Percentiles rank a stretch among this genome's conserved stretches.
Conservation (phyloP, 2,888 invertebrate species). For the Linnaemya tessellans region DNA sequence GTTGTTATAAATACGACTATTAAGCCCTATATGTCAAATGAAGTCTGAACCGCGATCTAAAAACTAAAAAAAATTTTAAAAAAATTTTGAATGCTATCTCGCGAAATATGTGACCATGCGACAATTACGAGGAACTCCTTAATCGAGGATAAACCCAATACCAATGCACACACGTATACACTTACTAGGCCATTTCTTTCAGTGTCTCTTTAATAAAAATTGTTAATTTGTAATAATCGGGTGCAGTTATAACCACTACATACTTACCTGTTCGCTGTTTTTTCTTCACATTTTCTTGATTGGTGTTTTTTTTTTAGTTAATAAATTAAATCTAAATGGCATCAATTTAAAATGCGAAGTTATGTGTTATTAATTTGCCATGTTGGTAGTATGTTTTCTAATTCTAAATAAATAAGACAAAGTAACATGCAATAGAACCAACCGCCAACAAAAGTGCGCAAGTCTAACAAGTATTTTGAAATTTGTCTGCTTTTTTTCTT, state of each 20-base stretch:
- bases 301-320: slow-evolving; percentile 56
- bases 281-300: slow-evolving; percentile 36
- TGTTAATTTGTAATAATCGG: slow-evolving; percentile 61
- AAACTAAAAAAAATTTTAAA: too few relatives aligned
- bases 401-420: slow-evolving; percentile 34
- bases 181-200: background rate
- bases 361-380: slow-evolving; percentile 64
- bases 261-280: slow-evolving; percentile 19
- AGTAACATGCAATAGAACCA: slow-evolving; percentile 19
- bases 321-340: slow-evolving; percentile 71
- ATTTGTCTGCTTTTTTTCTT: slow-evolving; percentile 1
- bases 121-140: too few relatives aligned
- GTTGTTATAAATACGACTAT: too few relatives aligned
- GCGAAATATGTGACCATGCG: too few relatives aligned
- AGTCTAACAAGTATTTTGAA: slow-evolving; percentile 19
- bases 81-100: too few relatives aligned
- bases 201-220: slow-evolving; percentile 47
- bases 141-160: too few relatives aligned
- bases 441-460: slow-evolving; percentile 45
- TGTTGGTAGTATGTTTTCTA: slow-evolving; percentile 53
- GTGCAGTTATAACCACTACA: slow-evolving; percentile 51
- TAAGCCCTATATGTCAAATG: too few relatives aligned
- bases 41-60: too few relatives aligned
- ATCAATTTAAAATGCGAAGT: slow-evolving; percentile 68
- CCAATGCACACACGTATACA: background rate